Base-by-base conservation (phyloP, 2,888 invertebrate species). In the Spilosoma lubricipeda region DNA sequence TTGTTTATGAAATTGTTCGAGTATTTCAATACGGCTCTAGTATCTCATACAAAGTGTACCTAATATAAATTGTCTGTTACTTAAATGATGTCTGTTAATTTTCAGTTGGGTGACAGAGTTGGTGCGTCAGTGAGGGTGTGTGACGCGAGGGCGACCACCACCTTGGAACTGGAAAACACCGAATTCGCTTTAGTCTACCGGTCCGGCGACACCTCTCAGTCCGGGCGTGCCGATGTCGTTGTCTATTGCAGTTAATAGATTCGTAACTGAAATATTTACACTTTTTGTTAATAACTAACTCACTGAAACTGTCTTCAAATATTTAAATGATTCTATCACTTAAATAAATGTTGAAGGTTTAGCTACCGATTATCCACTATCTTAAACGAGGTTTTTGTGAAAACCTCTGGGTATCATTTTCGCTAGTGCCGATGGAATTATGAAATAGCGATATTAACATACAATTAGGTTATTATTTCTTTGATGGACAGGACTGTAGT, bases 91-190 rank as follows among this genome's bases (percentile, higher is more conserved):
- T 18, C 11, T 59, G 9, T 33, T 63, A 23, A 18, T 71, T 45
- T 65, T 23, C 52, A 74, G 64, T 15, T 18, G 2, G 68, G 71
- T 30, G 36, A 23, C 4, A 52, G 23, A 39, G 52, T 45, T 42
- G 74, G 74, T 30, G 71, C 56, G 64, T 42, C 39, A 20, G 67
- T 65, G 71, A 48, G 23, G 45, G 33, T 68, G 67, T 73, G 72
- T 33, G 72, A 73, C 20, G 7, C 56, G 33, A 18, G 48, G 20
- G 63, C 63, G 0, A 0, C 23, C 11, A 33, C 45, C 2, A 13
- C 27, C 18, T 23, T 68, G 39, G 9, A 20, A 36, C 48, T 73
- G 64, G 48, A 18, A 48, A 20, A 42, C 18, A 42, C 2, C 33
- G 13, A 33, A 20, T n/a, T 2, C 4, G 64, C 63, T 15, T 3